Conservation (phyloP, 2,113 vertebrate genomes). For the Nematolebias whitei region DNA sequence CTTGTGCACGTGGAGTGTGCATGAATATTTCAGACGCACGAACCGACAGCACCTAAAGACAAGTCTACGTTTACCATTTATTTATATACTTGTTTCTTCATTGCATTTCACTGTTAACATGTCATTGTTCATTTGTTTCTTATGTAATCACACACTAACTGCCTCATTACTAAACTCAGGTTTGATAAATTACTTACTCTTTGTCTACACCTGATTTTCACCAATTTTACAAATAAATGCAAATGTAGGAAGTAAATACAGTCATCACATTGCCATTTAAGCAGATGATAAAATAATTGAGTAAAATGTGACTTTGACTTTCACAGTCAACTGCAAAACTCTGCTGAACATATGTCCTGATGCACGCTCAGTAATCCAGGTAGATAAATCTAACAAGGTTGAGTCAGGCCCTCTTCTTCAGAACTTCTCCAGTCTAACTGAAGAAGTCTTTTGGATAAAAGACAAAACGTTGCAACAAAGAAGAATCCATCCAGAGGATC, state of each 20-base stretch:
- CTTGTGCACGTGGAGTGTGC: neutral
- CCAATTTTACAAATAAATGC: constrained; percentile 1
- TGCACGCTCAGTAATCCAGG: too few relatives aligned
- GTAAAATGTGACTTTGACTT: constrained; percentile 13
- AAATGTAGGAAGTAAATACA: neutral
- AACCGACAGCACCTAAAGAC: constrained; percentile 12
- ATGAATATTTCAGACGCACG: constrained; percentile 16
- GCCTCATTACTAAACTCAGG: constrained; percentile 31
- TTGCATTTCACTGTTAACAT: constrained; percentile 3
- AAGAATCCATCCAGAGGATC: too few relatives aligned
- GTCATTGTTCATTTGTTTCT: constrained; percentile 23
- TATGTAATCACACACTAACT: constrained; percentile 38
- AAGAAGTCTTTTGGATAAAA: too few relatives aligned
- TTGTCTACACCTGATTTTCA: constrained; percentile 1
- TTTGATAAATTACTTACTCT: constrained; percentile 30
- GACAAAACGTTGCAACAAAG: too few relatives aligned
- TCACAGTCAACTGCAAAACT: neutral
- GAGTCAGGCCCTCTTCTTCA: too few relatives aligned
- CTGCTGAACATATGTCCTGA: neutral
- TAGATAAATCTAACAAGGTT: too few relatives aligned
- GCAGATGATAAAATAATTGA: constrained; percentile 11
- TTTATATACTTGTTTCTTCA: constrained; percentile 13
- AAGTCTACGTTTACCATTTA: constrained; percentile 8
- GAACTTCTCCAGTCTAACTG: too few relatives aligned
- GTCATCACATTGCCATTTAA: constrained; percentile 5